These are phyloP conservation scores for Corticium candelabrum DNA, from an alignment of 37 sponge, comb jelly and placozoan genomes.

Conservation along the genomic window DNA sequence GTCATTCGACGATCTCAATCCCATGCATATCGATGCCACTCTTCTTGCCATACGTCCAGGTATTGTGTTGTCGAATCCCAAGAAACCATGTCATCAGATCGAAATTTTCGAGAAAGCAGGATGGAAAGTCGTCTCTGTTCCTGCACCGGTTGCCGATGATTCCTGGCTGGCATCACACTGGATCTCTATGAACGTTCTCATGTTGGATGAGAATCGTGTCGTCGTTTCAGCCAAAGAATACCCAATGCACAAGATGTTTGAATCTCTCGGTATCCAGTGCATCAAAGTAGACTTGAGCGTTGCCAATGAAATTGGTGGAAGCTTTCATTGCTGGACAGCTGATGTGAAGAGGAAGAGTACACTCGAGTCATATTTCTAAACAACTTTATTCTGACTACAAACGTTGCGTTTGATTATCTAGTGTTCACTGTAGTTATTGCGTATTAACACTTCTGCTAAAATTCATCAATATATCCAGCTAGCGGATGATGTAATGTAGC, in stretches of 20 bases:
- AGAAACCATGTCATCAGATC: constrained; percentile 11
- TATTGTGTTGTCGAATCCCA: neutral
- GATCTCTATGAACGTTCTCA: constrained; percentile 60
- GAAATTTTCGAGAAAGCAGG: constrained; percentile 37
- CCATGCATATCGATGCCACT: constrained; percentile 70
- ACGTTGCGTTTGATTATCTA: too few species aligned
- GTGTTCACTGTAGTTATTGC: too few species aligned
- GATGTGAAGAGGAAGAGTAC: constrained; percentile 50
- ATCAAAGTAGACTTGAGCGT: constrained; percentile 31
- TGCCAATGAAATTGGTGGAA: constrained; percentile 61
- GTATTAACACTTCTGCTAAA: too few species aligned
- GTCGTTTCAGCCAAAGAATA: constrained; percentile 34
- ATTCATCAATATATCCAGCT: too few species aligned
- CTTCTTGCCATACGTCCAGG: constrained; percentile 58
- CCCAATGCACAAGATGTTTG: constrained; percentile 46
- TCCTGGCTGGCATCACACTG: constrained; percentile 52
- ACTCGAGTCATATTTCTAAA: constrained; percentile 69
- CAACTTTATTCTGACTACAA: too few species aligned
- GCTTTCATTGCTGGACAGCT: constrained; percentile 68
- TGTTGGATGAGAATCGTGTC: constrained; percentile 55
- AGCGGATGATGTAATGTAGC: too few species aligned
- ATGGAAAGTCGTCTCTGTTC: constrained; percentile 47
- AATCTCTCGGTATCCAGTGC: constrained; percentile 50
- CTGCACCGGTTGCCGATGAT: constrained; percentile 22
- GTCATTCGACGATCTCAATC: constrained; percentile 42